Percentiles rank a stretch among this genome's conserved stretches.
phyloP scores from a whole-genome alignment of 2,888 invertebrate genomes.

The Tetragonula carbonaria region DNA sequence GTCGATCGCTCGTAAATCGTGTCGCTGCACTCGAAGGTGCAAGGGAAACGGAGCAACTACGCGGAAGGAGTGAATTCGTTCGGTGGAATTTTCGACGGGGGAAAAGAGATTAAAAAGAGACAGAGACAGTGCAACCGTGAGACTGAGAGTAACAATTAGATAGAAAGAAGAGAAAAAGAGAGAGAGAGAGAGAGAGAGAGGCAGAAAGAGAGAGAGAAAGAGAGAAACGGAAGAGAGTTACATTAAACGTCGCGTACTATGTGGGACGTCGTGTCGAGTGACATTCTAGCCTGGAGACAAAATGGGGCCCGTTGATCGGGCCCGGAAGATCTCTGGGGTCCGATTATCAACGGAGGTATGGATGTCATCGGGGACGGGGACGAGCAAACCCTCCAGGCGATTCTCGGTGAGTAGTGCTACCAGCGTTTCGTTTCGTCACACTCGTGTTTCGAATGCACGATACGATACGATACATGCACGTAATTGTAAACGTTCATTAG shows the following conservation, averaged over 20 bases:
- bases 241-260: constrained; percentile 64
- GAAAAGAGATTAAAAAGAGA: constrained; percentile 10
- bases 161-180: constrained; percentile 3
- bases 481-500: neutral
- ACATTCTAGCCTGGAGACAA: constrained; percentile 72
- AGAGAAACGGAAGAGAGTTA: constrained; percentile 47
- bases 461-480: neutral
- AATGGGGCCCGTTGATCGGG: constrained; percentile 81
- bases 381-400: constrained; percentile 84
- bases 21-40: constrained; percentile 42
- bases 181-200: constrained; percentile 27
- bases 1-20: constrained; percentile 47
- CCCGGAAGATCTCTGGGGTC: constrained; percentile 77
- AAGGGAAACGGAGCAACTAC: constrained; percentile 29
- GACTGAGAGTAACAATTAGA: neutral
- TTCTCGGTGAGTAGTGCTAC: constrained; percentile 81
- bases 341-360: constrained; percentile 80
- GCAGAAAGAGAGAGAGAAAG: constrained; percentile 22
- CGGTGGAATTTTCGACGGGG: constrained; percentile 18
- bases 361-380: constrained; percentile 83
- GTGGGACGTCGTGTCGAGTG: constrained; percentile 70
- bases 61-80: constrained; percentile 36
- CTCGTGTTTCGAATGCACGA: neutral
- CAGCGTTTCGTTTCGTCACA: constrained; percentile 4
- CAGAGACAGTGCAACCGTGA: neutral